Conservation (phyloP, 2,888 invertebrate genomes). For the Atethmia centrago region DNA sequence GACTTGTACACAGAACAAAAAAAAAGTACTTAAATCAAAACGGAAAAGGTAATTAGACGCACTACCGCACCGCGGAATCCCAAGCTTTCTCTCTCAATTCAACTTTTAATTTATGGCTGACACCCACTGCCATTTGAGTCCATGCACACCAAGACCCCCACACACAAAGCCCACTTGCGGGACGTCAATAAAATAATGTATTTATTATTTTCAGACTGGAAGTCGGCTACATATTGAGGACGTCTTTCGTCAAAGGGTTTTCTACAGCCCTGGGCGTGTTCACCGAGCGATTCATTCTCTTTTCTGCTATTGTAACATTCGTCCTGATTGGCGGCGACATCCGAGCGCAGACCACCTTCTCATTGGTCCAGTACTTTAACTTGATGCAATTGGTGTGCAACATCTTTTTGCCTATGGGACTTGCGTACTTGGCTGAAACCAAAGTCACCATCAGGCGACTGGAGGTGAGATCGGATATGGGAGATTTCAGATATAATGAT, state of each 20-base stretch:
- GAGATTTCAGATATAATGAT: background rate
- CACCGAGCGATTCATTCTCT: slow-evolving; percentile 95
- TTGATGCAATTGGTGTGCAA: slow-evolving; percentile 92
- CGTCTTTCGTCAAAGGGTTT: slow-evolving; percentile 92
- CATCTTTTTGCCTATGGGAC: slow-evolving; percentile 91
- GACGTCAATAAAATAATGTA: slow-evolving; percentile 4
- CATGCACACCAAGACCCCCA: background rate
- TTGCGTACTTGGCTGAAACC: slow-evolving; percentile 91
- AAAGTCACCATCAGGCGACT: slow-evolving; percentile 91
- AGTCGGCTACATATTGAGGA: slow-evolving; percentile 91
- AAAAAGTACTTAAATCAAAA: background rate
- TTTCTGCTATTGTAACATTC: slow-evolving; percentile 94
- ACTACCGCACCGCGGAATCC: background rate
- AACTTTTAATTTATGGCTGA: background rate
- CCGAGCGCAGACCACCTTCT: slow-evolving; percentile 93
- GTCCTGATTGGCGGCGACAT: slow-evolving; percentile 92
- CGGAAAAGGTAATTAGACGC: background rate
- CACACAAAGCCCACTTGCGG: background rate
- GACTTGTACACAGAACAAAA: background rate
- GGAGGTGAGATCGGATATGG: slow-evolving; percentile 90
- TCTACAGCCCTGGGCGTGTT: slow-evolving; percentile 93
- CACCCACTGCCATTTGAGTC: background rate
- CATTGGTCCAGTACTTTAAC: slow-evolving; percentile 94
- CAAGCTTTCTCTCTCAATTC: background rate
- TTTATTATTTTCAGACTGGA: slow-evolving; percentile 90